Evolutionary conservation across 2,888 invertebrate species (phyloP), one percentile per base, ranked within the genome.

Genomic region (Leucophenga montana): DNA sequence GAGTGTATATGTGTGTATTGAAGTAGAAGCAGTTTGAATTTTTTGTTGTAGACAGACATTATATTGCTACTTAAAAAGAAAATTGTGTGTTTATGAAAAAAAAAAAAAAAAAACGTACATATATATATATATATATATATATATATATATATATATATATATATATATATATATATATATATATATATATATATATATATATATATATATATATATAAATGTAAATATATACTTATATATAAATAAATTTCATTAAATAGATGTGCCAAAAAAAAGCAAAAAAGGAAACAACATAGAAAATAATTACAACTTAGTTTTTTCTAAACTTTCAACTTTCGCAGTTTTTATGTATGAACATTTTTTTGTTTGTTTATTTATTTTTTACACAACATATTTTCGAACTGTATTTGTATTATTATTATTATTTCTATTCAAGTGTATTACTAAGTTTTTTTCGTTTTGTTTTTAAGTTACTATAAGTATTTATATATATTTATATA

Each of bases 401-500:
- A 39, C 11, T 39, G 8, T 39, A 11, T 39, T 39, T 39, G 39
- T 39, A 39, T 39, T 39, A 39, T 39, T 11, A 39, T 39, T 39
- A 39, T 39, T 39, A 39, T 39, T 39, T 39, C 39, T 39, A 39
- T 39, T 39, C 39, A 39, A 39, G 39, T 39, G 69, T 73, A 67
- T 73, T 53, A 71, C 68, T 67, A 70, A 77, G 72, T 77, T 73
- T 80, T 69, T 77, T 74, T 77, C 74, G 73, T 75, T 62, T 71
- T 73, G 46, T 64, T 66, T 74, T 71, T 75, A 76, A 70, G 79
- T 75, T 22, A 22, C 14, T 27, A 50, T 50, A 16, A 50, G 8
- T 71, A 66, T 72, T 56, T 68, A 73, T 69, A 75, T 71, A 67
- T 70, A 77, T 81, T 75, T 69, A 71, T 73, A 81, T 73, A 70